These are phyloP conservation scores for Cantharis nigra DNA, from an alignment of 2,888 invertebrate genomes.

Conservation along the genomic window DNA sequence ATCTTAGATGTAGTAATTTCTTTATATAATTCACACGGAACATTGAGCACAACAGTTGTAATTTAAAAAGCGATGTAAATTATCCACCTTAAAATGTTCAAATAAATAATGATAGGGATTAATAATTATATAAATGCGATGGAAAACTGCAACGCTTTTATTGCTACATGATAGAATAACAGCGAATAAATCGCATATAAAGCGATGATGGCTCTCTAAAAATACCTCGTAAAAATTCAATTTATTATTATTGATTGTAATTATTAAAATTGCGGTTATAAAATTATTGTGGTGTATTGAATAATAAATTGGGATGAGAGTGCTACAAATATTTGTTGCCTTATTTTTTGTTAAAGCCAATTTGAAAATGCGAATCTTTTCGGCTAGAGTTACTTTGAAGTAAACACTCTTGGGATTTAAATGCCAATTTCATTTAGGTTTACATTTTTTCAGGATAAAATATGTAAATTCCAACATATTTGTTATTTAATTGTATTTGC, in stretches of 20 bases:
- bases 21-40: slow-evolving; percentile 9
- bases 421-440: background rate
- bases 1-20: slow-evolving; percentile 16
- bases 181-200: background rate
- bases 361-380: background rate
- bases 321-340: background rate
- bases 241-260: background rate
- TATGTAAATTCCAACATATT: background rate
- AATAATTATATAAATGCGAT: background rate
- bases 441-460: background rate
- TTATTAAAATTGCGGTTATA: background rate
- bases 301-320: background rate
- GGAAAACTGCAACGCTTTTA: background rate
- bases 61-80: slow-evolving; percentile 8
- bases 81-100: background rate
- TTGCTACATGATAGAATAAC: too few relatives aligned
- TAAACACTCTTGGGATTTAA: background rate
- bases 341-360: background rate
- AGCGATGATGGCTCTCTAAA: background rate
- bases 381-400: background rate
- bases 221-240: background rate
- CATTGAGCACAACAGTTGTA: background rate
- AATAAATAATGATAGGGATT: background rate
- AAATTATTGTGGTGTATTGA: background rate
- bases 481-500: background rate